Evolutionary conservation across 2,113 vertebrate genomes (phyloP).

Genomic region (Colinus virginianus): DNA sequence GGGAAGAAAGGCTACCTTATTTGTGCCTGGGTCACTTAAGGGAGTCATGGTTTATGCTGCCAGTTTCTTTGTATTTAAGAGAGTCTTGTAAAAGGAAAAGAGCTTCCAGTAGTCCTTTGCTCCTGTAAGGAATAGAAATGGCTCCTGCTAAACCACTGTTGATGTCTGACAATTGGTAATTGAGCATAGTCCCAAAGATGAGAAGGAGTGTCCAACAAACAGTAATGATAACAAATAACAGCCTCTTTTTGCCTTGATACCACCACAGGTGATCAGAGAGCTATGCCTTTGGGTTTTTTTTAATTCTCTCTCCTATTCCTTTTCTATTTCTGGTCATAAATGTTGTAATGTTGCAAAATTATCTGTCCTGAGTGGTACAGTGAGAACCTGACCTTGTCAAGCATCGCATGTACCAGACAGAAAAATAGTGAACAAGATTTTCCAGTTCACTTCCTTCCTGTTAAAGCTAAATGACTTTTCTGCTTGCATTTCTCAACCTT

Average conservation of each 20-base stretch:
- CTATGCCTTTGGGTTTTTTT: not conserved
- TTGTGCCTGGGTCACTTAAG: not conserved
- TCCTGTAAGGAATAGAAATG: not conserved
- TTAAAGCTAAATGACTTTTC: not conserved
- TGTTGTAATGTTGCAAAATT: not conserved
- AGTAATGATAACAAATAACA: not conserved
- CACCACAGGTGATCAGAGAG: not conserved
- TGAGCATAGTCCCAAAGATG: not conserved
- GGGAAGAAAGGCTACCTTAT: rapidly evolving
- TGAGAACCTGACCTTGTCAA: conserved; percentile 50
- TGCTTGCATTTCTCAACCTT: not conserved
- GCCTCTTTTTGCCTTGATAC: not conserved
- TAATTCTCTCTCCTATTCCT: not conserved
- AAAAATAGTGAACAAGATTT: conserved; percentile 20
- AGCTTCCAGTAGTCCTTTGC: not conserved
- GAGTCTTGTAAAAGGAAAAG: not conserved
- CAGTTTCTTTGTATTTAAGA: not conserved
- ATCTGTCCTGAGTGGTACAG: not conserved
- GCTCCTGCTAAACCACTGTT: not conserved
- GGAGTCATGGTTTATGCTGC: not conserved
- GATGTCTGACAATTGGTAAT: not conserved
- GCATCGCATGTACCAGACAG: conserved; percentile 7
- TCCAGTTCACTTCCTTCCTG: not conserved
- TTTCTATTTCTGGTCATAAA: conserved; percentile 10
- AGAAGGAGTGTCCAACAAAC: not conserved